Evolutionary conservation across 2,113 vertebrate species (phyloP), one percentile per base, ranked within the genome.

Genomic region (Thalassoma bifasciatum): DNA sequence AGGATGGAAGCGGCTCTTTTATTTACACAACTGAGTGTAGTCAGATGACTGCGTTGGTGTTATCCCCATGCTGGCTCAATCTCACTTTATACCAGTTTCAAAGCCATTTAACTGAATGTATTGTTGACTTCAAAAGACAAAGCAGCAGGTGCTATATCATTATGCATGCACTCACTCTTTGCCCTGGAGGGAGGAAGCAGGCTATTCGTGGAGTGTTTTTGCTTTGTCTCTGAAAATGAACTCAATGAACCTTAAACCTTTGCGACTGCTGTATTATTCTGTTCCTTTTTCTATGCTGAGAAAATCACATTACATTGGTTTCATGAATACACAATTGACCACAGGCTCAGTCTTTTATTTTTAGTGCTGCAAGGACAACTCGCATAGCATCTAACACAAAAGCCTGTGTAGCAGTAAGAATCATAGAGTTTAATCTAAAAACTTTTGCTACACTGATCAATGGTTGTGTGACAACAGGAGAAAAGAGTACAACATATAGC

Each of bases 321-420:
- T 93, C 86, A 91, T 92, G 70, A 92, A 75, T 91, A 93, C 86
- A 92, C 88, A 93, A 79, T 92, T 93, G 93, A 94, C 93, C 92
- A 93, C 91, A 92, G 85, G 89, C 91, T 90, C 88, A 66, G 88
- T 91, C 16, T 24, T 36, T 16, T 59, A 34, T 75, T 72, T 75
- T 56, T 78, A 46, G 23, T 50, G n/a, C 38, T 59, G 17, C 22
- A 42, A 53, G 67, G 61, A n/a, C 38, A 52, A 30, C 54, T 44
- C 47, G 1, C 22, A 56, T 19, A 42, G 44, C 24, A 37, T 26
- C 22, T 10, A 4, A 21, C 36, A 51, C 26, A 47, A 42, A 52
- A 57, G 34, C 42, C 13, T 37, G 24, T 7, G 37, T 17, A 73
- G 64, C 70, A 60, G 47, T 21, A 5, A 24, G 54, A 19, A 11